Evolutionary conservation across 2,113 vertebrate genomes (phyloP).

Genomic region (Mirounga angustirostris): DNA sequence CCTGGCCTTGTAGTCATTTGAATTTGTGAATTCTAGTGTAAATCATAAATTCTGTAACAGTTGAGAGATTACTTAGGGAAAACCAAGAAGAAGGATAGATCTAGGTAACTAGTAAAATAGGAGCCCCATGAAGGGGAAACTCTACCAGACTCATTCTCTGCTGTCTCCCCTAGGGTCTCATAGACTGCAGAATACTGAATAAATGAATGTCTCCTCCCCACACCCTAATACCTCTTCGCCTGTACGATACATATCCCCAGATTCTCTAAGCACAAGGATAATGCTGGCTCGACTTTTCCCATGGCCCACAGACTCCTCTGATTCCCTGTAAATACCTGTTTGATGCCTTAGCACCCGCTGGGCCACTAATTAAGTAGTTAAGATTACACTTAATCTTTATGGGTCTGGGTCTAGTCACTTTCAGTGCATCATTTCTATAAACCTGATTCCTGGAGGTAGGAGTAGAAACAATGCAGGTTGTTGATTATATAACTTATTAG

Average conservation of each 20-base stretch:
- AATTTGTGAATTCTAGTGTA: background rate
- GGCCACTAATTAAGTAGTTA: conserved; percentile 3
- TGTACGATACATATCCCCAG: background rate
- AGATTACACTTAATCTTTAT: background rate
- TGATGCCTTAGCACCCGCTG: background rate
- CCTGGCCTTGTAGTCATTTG: conserved; percentile 23
- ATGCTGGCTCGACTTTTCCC: background rate
- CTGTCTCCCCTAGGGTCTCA: background rate
- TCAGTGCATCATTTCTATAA: conserved; percentile 32
- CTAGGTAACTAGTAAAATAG: background rate
- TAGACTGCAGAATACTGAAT: background rate
- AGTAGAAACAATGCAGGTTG: background rate
- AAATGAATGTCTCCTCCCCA: background rate
- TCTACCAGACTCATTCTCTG: background rate
- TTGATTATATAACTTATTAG: background rate
- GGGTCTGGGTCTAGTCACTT: background rate
- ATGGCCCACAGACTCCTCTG: background rate
- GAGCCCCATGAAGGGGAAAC: background rate
- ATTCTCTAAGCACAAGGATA: background rate
- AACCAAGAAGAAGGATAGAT: background rate
- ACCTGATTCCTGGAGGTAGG: background rate
- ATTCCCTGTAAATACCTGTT: background rate
- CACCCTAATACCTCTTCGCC: background rate
- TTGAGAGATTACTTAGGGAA: background rate
- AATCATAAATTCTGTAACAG: conserved; percentile 32